Evolutionary conservation across 2,888 invertebrate species (phyloP).

Genomic region (Tribolium freemani): DNA sequence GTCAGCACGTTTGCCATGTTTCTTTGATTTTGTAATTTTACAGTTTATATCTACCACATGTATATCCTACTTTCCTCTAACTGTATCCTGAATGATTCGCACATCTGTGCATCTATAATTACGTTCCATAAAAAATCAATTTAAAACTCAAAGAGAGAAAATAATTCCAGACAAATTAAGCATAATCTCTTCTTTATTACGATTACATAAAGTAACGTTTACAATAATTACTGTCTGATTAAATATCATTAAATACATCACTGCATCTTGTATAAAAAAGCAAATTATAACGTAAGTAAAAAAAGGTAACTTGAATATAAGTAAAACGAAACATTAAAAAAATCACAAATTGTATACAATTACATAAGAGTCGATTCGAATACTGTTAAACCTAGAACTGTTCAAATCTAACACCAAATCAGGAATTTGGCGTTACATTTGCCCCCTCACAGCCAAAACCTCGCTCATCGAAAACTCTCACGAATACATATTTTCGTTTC

Average conservation of each 20-base stretch:
- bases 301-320: no score
- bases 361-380: not conserved
- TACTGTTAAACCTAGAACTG: not conserved
- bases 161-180: not conserved
- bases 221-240: conserved; percentile 11
- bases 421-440: not conserved
- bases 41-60: not conserved
- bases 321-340: no score
- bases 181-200: conserved; percentile 12
- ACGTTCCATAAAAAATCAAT: not conserved
- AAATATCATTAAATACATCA: conserved; percentile 3
- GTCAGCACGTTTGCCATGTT: not conserved
- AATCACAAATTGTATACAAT: no score
- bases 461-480: not conserved
- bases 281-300: no score
- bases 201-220: conserved; percentile 12
- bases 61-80: not conserved
- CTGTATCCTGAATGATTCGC: not conserved
- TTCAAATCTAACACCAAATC: no score
- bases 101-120: not conserved
- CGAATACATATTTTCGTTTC: conserved; percentile 20
- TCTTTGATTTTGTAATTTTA: not conserved
- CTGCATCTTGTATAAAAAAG: no score
- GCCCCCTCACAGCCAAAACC: conserved; percentile 9
- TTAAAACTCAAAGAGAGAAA: not conserved